A percentile compares a stretch with the other conserved stretches of the same genome.
phyloP scores from a whole-genome alignment of 2,113 vertebrate genomes.

The Rhinopomastus cyanomelas region DNA sequence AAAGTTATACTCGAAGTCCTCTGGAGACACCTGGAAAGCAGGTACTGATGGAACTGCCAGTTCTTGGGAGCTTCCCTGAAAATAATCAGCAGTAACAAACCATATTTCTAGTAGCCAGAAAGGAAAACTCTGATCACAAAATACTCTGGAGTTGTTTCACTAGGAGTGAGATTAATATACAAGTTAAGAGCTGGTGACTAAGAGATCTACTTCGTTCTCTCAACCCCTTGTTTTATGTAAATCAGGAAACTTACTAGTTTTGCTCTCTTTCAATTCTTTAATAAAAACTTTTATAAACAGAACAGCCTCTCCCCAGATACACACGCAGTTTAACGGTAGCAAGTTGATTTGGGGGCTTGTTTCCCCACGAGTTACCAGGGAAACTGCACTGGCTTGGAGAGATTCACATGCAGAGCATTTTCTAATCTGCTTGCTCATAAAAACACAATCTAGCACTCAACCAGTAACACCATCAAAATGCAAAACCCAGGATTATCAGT shows the following conservation, averaged over 20 bases:
- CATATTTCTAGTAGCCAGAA: not conserved
- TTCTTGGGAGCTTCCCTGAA: not conserved
- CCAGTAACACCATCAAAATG: slow-evolving; percentile 35
- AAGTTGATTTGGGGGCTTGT: not conserved
- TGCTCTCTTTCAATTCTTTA: not conserved
- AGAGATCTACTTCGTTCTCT: not conserved
- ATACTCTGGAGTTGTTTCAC: not conserved
- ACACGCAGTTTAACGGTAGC: not conserved
- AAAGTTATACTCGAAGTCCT: not conserved
- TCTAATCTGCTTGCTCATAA: slow-evolving; percentile 37
- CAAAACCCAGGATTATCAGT: slow-evolving; percentile 28
- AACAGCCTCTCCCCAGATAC: not conserved
- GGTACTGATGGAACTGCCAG: not conserved
- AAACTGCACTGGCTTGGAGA: slow-evolving; percentile 31
- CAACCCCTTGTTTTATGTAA: not conserved
- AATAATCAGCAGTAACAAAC: not conserved
- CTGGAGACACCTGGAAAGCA: not conserved
- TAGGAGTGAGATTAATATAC: not conserved
- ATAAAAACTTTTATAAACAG: not conserved
- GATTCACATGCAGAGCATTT: slow-evolving; percentile 47
- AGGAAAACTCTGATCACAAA: slow-evolving; percentile 1
- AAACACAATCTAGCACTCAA: slow-evolving; percentile 39
- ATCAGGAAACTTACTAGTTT: not conserved
- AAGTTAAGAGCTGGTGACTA: not conserved
- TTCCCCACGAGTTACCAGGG: slow-evolving; percentile 48